Evolutionary conservation across 2,113 vertebrate genomes (phyloP), one percentile per base, ranked within the genome.

Genomic region (human (Homo sapiens)): DNA sequence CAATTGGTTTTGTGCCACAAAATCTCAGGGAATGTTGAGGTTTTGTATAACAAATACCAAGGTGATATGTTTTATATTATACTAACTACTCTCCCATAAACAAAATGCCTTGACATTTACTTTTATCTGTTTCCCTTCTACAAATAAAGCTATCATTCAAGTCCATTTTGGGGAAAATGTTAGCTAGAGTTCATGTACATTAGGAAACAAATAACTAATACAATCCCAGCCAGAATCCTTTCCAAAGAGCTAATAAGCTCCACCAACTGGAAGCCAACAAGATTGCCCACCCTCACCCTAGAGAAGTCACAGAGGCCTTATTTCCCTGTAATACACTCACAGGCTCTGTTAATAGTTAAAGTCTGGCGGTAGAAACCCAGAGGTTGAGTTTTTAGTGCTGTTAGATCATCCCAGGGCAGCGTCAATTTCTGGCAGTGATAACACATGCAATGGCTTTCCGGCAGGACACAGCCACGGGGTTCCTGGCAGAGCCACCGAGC

Each of bases 341-440:
- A 90, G 57, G 6, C 72, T 95, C 87, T 93, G 57, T 91, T 86
- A 92, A 84, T 97, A 96, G 97, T 96, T 96, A 93, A 84, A 94
- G 82, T 86, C 94, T 98, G 96, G 92, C 82, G 81, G 85, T 59
- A 86, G 72, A 95, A 97, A 90, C 82, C 72, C 81, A 97, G 93
- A 96, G 96, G 97, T 92, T 97, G 95, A 93, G 75, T 90, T 97
- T 92, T 97, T 86, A 98, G 94, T 92, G 94, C 57, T 90, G 68
- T 96, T 97, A 86, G 95, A 94, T 87, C 90, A 97, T 97, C 72
- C 95, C 78, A 75, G 92, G 82, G 93, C 96, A 93, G 76, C 81
- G 85, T 82, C 82, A 96, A 61, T 97, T 97, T 96, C 97, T 98
- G 97, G 98, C 97, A 98, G 87, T 76, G 93, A 96, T 96, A 96